Base-by-base conservation (phyloP, 2,797 vertebrate species). In the Myiothlypis coronata region DNA sequence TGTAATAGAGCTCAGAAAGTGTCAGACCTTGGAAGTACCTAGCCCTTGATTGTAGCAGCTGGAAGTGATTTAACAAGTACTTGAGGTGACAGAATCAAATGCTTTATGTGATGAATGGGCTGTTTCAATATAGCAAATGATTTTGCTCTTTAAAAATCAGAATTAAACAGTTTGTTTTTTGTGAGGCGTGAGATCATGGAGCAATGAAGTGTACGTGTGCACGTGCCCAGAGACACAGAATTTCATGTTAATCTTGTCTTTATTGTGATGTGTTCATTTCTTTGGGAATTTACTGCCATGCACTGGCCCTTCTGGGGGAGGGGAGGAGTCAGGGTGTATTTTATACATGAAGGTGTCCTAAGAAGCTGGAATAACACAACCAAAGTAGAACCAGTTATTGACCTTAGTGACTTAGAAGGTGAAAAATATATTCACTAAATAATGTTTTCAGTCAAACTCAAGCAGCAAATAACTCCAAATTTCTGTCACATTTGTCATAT, bases 61-160 rank as follows among this genome's bases (percentile, higher is more conserved):
- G 97, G 98, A 98, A 98, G 97, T 98, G 98, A 98, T 98, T 98
- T 98, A 98, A 98, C 97, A 97, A 98, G 98, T 97, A 97, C 98
- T 98, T 97, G 96, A 98, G 95, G 94, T 97, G 97, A 98, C 97
- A 98, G 97, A 97, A 98, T 98, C 98, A 98, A 97, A 98, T 91
- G 96, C 97, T 98, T 97, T 96, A 94, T 96, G 91, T 98, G 98
- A 98, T 98, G 97, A 98, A 98, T 96, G 96, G 96, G 98, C 97
- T 97, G 97, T 97, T 98, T 98, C 97, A 97, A 97, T 96, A 97
- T 92, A 97, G 96, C 87, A 97, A 98, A 98, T 98, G 97, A 98
- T 98, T 97, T 97, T 98, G 97, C 97, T 98, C 97, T 98, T 98
- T 98, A 97, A 97, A 97, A 98, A 97, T 97, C 97, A 97, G 96